Percentiles rank a stretch among this genome's conserved stretches.
Evolutionary conservation across 2,797 vertebrate species (phyloP).

Genomic region (Hyperoplus lanceolatus): DNA sequence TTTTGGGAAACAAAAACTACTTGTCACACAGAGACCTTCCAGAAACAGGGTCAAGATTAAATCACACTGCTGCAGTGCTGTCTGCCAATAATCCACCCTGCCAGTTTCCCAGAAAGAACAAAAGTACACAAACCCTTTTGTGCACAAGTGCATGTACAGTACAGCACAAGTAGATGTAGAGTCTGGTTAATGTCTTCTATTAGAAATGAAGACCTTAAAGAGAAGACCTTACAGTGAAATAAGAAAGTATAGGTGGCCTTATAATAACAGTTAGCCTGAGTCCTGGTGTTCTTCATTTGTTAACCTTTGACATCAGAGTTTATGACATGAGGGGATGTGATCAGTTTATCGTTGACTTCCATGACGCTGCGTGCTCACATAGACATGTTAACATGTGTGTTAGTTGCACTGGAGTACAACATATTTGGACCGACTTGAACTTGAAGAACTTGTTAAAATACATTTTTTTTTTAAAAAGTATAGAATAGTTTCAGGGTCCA

Average conservation of each 20-base stretch:
- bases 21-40: slow-evolving; percentile 68
- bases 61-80: slow-evolving; percentile 21
- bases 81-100: slow-evolving; percentile 53
- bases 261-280: not conserved
- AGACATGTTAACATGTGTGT: not conserved
- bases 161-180: not conserved
- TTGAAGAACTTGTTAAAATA: not conserved
- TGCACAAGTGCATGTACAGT: slow-evolving; percentile 25
- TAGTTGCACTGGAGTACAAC: not conserved
- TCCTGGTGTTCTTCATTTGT: slow-evolving; percentile 43
- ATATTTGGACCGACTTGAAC: not conserved
- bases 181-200: slow-evolving; percentile 59
- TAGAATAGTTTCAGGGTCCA: not conserved
- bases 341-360: slow-evolving; percentile 40
- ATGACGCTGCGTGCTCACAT: not conserved
- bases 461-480: not conserved
- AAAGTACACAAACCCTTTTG: slow-evolving; percentile 48
- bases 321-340: slow-evolving; percentile 23
- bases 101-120: slow-evolving; percentile 43
- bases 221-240: slow-evolving; percentile 8
- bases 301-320: slow-evolving; percentile 54
- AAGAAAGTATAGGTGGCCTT: slow-evolving; percentile 2
- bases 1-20: slow-evolving; percentile 36
- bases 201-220: slow-evolving; percentile 22
- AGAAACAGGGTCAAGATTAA: slow-evolving; percentile 62